Evolutionary conservation across 2,113 vertebrate species (phyloP), one percentile per base, ranked within the genome.

Genomic region (Hippocampus zosterae): DNA sequence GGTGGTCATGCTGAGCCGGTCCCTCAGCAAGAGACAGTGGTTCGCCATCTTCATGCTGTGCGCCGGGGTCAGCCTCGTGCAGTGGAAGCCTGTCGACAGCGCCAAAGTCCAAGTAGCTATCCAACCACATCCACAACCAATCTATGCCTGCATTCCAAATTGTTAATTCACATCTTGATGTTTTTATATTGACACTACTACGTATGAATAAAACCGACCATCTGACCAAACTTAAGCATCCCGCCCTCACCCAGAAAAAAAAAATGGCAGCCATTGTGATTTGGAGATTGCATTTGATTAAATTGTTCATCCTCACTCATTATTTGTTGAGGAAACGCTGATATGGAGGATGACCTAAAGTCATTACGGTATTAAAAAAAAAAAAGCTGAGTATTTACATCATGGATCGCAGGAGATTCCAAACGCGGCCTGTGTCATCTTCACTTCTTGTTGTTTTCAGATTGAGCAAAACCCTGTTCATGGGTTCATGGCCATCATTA

Each of bases 31-130:
- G 70, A 75, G 98, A 83, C 97, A 99, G 90, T 99, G 97, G 97
- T 90, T 96, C 79, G 95, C 97, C 0, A 93, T 99, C 67, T 96
- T 95, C 83, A 93, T 97, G 93, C 91, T 99, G 2, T 98, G 96
- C 40, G 92, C 85, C 7, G 97, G 97, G 0, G 97, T 99, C 15
- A 93, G 84, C 2, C 92, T 98, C 0, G 97, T 99, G 7, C 97
- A 98, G 71, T 98, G 96, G 95, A 92, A 92, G 64, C 95, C 97
- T 12, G 93, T 84, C 12, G 93, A 97, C 69, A 87, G 94, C 67
- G 94, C 94, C 0, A 96, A 95, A 91, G 94, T 99, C 7, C 90
- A 96, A 93, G 97, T 98, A 86, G 25, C 48, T 11, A 10, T 68
- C 48, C 1, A 16, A 55, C 15, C 19, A 5, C 12, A 11, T 19